Evolutionary conservation across 2,113 vertebrate genomes (phyloP), one percentile per base, ranked within the genome.

Genomic region (Phoxinus phoxinus): DNA sequence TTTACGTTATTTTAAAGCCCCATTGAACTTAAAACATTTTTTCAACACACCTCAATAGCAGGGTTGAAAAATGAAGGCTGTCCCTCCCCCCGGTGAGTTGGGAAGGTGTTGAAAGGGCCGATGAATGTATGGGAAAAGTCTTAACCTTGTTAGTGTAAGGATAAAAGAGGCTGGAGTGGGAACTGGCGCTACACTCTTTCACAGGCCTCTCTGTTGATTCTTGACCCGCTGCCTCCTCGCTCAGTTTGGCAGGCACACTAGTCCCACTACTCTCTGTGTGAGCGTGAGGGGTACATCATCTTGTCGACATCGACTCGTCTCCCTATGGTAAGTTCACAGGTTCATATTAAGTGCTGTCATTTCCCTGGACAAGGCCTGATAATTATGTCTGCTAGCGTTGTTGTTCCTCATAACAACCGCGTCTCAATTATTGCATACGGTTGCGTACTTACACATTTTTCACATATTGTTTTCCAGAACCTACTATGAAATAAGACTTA

Each of bases 361-460:
- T 23, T 80, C 83, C 65, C 53, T n/a, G 21, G 89, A 87, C 85
- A 86, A 85, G 27, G 81, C 58, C 35, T 74, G 87, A 10, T 37
- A 88, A 92, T 88, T 86, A 78, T 88, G 90, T 86, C 85, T 27
- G 56, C 46, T 83, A 53, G 37, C 44, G 44, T 83, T 81, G 32
- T 56, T 88, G 84, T 74, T 61, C 13, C 9, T 17, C 6, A 51
- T 51, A 76, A 51, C 46, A 76, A 76, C 41, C 19, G 6, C 17
- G 44, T 46, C 46, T 30, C 23, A 76, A 30, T 74, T 46, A 74
- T 6, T 46, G 72, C 41, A 74, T 74, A 25, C 67, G 67, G 44
- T 67, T 80, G 67, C 19, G 2, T 71, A 5, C 67, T n/a, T 11
- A 37, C 35, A 72, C 10, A 71, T 44, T 44, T 44, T 2, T 61